phyloP scores from a whole-genome alignment of 2,113 vertebrate genomes.

The Podiceps cristatus region DNA sequence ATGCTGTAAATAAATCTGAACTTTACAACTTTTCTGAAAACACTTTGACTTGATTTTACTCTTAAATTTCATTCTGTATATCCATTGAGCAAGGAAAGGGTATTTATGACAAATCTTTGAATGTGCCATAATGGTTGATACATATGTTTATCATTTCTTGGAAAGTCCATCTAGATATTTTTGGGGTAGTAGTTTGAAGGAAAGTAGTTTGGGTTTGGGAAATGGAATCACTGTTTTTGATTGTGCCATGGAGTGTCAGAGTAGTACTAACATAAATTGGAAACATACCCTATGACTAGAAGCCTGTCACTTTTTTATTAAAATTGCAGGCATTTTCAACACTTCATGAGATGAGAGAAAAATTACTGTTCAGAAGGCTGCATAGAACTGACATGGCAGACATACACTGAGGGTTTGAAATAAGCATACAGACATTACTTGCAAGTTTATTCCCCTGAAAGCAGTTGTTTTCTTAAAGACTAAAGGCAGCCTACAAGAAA shows the following conservation, averaged over 20 bases:
- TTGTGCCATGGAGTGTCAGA: not conserved
- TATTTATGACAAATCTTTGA: not conserved
- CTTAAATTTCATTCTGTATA: not conserved
- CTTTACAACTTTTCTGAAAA: not conserved
- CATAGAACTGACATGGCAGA: not conserved
- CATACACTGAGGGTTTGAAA: not conserved
- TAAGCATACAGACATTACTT: not conserved
- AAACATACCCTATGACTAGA: not conserved
- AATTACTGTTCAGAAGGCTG: not conserved
- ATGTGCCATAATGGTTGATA: not conserved
- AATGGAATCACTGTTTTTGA: not conserved
- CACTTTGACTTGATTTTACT: not conserved
- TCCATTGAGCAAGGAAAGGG: not conserved
- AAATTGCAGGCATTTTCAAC: not conserved
- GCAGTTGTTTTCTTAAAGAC: not conserved
- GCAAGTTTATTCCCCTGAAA: not conserved
- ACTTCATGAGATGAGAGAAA: not conserved
- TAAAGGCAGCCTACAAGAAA: not conserved
- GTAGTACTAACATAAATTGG: not conserved
- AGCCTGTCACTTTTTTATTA: not conserved
- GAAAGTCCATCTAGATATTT: not conserved
- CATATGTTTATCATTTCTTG: not conserved
- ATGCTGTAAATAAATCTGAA: not conserved
- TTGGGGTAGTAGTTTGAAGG: not conserved
- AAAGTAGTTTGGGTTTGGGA: not conserved